phyloP scores from a whole-genome alignment of 2,797 vertebrate species.

The Sarcoramphus papa region DNA sequence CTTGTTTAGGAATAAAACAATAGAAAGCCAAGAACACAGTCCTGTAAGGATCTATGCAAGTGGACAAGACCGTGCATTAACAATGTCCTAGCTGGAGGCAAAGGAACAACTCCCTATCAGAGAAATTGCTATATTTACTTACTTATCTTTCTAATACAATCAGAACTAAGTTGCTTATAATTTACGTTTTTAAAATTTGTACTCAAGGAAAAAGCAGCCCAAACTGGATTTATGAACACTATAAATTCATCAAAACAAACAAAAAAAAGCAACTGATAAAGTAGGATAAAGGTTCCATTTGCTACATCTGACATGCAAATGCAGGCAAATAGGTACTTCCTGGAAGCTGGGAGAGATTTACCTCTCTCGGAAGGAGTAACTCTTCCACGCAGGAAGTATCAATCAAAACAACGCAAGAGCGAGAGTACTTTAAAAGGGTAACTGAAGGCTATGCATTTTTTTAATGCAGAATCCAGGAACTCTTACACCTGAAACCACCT shows the following conservation, averaged over 20 bases:
- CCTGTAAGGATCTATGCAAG: neutral
- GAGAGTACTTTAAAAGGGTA: neutral
- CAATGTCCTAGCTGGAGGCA: neutral
- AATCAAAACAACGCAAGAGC: neutral
- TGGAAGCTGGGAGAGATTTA: neutral
- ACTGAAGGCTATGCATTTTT: neutral
- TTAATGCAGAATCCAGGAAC: neutral
- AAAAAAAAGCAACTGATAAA: neutral
- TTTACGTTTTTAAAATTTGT: neutral
- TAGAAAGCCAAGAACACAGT: neutral
- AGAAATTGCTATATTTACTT: neutral
- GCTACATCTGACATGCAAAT: neutral
- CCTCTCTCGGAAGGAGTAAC: neutral
- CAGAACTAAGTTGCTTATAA: neutral
- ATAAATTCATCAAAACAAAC: neutral
- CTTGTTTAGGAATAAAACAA: neutral
- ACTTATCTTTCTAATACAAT: neutral
- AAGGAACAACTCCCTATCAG: neutral
- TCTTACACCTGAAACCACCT: neutral
- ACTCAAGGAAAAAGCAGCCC: neutral
- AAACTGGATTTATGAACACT: neutral
- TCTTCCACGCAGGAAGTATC: neutral
- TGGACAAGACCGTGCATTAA: neutral
- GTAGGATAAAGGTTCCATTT: neutral
- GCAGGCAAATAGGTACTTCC: neutral